A percentile compares a stretch with the other conserved stretches of the same genome.
These are phyloP conservation scores for Dolichotis patagonum DNA, from an alignment of 2,113 vertebrate species.

Conservation along the genomic window DNA sequence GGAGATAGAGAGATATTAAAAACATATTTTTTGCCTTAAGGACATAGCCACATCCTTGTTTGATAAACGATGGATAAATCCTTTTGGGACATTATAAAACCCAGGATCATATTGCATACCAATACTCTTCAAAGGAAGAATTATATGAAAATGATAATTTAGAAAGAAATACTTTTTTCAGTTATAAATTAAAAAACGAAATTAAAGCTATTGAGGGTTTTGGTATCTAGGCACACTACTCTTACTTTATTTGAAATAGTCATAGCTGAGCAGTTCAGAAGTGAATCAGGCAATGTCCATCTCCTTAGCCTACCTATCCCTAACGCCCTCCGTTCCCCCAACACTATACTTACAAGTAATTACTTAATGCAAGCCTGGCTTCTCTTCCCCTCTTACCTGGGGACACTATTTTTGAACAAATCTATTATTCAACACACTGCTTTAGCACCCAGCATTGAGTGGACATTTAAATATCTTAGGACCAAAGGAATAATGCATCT, in stretches of 20 bases:
- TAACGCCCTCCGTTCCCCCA: neutral
- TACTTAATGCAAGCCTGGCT: neutral
- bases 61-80: neutral
- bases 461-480: neutral
- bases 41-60: neutral
- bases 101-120: neutral
- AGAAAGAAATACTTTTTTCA: neutral
- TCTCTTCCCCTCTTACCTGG: neutral
- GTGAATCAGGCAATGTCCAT: neutral
- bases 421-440: neutral
- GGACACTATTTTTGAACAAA: too few species aligned
- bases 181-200: neutral
- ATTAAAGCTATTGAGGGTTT: neutral
- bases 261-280: neutral
- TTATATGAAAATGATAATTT: neutral
- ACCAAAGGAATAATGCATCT: neutral
- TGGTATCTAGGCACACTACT: neutral
- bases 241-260: neutral
- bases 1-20: neutral
- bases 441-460: neutral
- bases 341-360: neutral
- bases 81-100: neutral
- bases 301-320: neutral
- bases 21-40: slow-evolving; percentile 15
- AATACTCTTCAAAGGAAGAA: neutral